These are phyloP conservation scores for Coboldia fuscipes DNA, from an alignment of 1,140 invertebrate genomes.

Conservation along the genomic window DNA sequence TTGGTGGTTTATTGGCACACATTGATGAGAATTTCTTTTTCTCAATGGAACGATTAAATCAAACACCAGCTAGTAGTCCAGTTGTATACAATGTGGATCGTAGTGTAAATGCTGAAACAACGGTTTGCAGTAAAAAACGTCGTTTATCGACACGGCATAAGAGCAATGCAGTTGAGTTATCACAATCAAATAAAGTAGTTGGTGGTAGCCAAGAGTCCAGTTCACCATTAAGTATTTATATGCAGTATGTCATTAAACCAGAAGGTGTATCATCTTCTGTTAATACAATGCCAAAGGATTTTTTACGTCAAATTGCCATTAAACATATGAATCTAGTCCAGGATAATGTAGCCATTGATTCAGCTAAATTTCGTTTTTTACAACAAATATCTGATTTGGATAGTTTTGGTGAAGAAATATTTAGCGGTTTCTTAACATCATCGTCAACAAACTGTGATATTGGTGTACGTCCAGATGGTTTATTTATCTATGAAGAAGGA, in stretches of 20 bases:
- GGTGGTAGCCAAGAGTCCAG: not conserved
- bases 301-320: slow-evolving; percentile 13
- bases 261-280: slow-evolving; percentile 4
- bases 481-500: too few relatives aligned
- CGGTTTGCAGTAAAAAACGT: not conserved
- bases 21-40: slow-evolving; percentile 11
- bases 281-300: slow-evolving; percentile 11
- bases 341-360: slow-evolving; percentile 12
- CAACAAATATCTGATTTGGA: slow-evolving; percentile 56
- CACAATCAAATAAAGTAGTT: slow-evolving; percentile 17
- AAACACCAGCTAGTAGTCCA: not conserved
- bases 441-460: too few relatives aligned
- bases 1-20: slow-evolving; percentile 54
- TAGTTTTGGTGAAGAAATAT: slow-evolving; percentile 65
- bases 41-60: not conserved
- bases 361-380: slow-evolving; percentile 59
- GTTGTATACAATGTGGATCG: not conserved
- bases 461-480: too few relatives aligned
- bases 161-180: slow-evolving; percentile 15
- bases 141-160: not conserved
- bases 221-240: slow-evolving; percentile 14
- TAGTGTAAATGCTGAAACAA: too few relatives aligned
- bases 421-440: slow-evolving; percentile 40
- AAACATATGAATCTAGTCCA: slow-evolving; percentile 17
- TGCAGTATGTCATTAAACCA: slow-evolving; percentile 12